These are phyloP conservation scores for Toxostoma redivivum DNA, from an alignment of 2,113 vertebrate species.

Conservation along the genomic window DNA sequence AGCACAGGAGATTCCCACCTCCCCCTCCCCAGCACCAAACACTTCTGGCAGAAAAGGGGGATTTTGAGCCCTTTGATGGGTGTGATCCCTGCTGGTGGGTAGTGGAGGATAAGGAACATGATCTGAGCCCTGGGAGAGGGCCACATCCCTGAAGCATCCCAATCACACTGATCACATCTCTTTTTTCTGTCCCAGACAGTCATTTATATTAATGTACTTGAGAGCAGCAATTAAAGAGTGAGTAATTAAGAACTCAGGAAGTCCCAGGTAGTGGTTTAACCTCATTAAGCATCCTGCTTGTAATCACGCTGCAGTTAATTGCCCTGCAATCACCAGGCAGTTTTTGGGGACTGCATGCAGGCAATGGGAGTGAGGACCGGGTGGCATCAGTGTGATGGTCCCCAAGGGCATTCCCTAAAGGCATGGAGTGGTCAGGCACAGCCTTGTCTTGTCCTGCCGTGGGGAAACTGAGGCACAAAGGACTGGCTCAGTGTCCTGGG, in stretches of 20 bases:
- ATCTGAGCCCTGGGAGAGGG: not conserved
- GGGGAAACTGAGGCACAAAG: not conserved
- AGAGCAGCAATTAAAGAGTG: constrained; percentile 35
- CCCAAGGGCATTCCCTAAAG: not conserved
- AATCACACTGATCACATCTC: not conserved
- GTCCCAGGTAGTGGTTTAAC: constrained; percentile 33
- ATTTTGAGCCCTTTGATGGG: not conserved
- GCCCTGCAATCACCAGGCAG: not conserved
- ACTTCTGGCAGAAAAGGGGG: not conserved
- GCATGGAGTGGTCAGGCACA: not conserved
- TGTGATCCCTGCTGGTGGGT: not conserved
- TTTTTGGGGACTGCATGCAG: not conserved
- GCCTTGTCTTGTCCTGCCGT: not conserved
- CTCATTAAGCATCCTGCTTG: constrained; percentile 28
- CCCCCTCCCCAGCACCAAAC: not conserved
- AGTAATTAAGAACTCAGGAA: constrained; percentile 51
- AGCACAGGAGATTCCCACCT: not conserved
- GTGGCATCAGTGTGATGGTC: not conserved
- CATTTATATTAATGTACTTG: constrained; percentile 48
- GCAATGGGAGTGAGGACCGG: not conserved
- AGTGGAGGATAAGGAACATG: not conserved
- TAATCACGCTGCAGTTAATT: not conserved
- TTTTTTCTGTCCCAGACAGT: not conserved
- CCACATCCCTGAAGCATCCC: not conserved
- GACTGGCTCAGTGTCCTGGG: not conserved